Evolutionary conservation across 2,888 invertebrate species (phyloP).

Genomic region (Spisula subtruncata): DNA sequence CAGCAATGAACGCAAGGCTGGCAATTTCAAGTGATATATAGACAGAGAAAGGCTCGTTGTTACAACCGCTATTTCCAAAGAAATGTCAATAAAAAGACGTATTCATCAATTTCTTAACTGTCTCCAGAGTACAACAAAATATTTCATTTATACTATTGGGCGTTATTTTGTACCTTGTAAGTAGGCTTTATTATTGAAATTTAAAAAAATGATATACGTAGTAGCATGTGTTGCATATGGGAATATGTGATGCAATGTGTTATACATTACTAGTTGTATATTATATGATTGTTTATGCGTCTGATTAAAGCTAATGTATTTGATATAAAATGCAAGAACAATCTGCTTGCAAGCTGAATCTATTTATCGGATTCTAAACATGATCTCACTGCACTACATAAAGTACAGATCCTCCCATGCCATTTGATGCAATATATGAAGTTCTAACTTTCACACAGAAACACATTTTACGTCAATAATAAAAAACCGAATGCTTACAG

Average conservation of each 20-base stretch:
- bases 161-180: neutral
- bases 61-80: neutral
- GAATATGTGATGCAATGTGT: neutral
- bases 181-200: conserved; percentile 6
- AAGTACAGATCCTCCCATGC: neutral
- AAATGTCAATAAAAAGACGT: conserved; percentile 37
- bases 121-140: neutral
- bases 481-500: too few relatives aligned
- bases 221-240: too few relatives aligned
- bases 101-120: conserved; percentile 35
- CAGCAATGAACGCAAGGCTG: neutral
- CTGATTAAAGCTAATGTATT: neutral
- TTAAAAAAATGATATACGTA: neutral
- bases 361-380: neutral
- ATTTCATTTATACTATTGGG: neutral
- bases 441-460: too few relatives aligned
- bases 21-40: neutral
- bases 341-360: neutral
- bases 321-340: neutral
- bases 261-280: neutral
- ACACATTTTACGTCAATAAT: too few relatives aligned
- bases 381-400: neutral
- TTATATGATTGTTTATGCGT: neutral
- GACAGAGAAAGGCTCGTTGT: neutral
- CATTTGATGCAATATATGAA: too few relatives aligned